Base-by-base conservation (phyloP, 64 coral and sea anemone species). In the Montipora efflorescens region DNA sequence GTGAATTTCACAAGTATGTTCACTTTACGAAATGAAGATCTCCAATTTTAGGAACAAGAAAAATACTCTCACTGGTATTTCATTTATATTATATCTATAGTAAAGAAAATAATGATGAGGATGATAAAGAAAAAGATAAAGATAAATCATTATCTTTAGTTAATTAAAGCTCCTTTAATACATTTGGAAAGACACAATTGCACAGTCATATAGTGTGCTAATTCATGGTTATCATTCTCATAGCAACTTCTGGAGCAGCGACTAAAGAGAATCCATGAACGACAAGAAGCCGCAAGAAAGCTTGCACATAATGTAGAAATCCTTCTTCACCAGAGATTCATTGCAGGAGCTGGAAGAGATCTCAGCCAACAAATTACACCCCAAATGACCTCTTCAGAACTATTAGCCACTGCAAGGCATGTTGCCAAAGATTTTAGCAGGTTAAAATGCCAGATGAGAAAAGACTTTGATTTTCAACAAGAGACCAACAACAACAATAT, bases 241-340 rank as follows among this genome's bases (percentile, higher is more conserved):
- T 78, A 96, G 95, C 48, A 96, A 89, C 75, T 69, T 28, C n/a
- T 76, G 68, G 87, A 93, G 73, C 67, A 93, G 11, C 75, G 50
- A 79, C 71, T 96, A 4, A 67, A 84, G 57, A 96, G 86, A 73
- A 96, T 94, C 23, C 93, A 90, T 77, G 79, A 89, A 45, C 74
- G 93, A 76, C 93, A 94, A 84, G 93, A 94, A 72, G 93, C 87
- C 16, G 87, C 87, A 45, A 82, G 78, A 84, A 94, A 90, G 77
- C 87, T 94, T 23, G 93, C 93, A 48, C 77, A 94, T 9, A 90
- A 94, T 77, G 93, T 94, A 23, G 93, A 94, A 43, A 89, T 80
- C 4, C 51, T 94, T 22, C 71, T 94, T 4, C 93, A 94, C 6
- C 93, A 94, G 47, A 90, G 87, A 46, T 88, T 87, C 19, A 46